Base-by-base conservation (phyloP, 2,113 vertebrate species). In the Pholis gunnellus region DNA sequence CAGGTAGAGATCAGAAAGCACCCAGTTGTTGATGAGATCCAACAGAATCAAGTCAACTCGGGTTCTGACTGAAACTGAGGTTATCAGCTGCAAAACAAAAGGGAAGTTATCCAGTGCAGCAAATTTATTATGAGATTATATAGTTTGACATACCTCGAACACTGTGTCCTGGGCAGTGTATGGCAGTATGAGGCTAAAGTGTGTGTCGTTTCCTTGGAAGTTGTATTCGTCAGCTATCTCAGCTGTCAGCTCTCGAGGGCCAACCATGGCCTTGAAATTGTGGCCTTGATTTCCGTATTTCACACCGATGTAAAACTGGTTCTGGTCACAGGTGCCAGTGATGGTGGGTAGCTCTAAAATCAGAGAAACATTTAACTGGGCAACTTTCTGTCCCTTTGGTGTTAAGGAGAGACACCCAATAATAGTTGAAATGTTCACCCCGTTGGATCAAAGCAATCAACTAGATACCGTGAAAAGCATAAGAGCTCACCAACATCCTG, bases 401-500 rank as follows among this genome's bases (percentile, higher is more conserved):
- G 1, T 50, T 20, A 50, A 20, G 18, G 44, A 4, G 44, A 46
- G 44, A 50, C 18, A 6, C 9, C 40, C 7, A 20, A 46, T 46
- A 14, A 18, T 48, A 20, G 50, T 52, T 22, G 8, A 52, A 52
- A 9, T 9, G 18, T 8, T 20, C 15, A 1, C 44, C 20, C 20
- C 9, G 4, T 20, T 22, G 4, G 6, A 20, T 22, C 48, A 52
- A 7, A 22, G 7, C 46, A 17, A 48, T 48, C 3, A 6, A 15
- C 50, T 52, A 27, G 29, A 15, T 2, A 9, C 25, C 0, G 9
- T 60, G 17, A 31, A 60, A 60, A 60, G 7, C 6, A 38, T n/a
- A 31, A n/a, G 1, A 0, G 1, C 95, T 89, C 78, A 96, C 95
- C 86, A 79, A 94, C 72, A 77, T 96, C 95, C 38, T 89, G 67